A percentile compares a stretch with the other conserved stretches of the same genome.
Evolutionary conservation across 2,888 invertebrate species (phyloP).

Genomic region (Deilephila porcellus): DNA sequence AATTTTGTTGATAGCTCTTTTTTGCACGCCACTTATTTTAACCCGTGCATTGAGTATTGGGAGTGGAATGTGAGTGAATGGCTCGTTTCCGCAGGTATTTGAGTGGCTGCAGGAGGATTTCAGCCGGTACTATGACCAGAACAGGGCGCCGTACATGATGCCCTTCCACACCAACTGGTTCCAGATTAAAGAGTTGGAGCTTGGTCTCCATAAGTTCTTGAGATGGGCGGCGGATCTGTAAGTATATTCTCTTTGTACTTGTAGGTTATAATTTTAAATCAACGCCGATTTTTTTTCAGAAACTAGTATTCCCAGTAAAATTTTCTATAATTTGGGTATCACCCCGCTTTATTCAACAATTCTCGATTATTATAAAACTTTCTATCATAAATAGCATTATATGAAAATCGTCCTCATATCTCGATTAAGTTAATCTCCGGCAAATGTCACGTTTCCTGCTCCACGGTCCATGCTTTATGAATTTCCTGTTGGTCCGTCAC

Average conservation of each 20-base stretch:
- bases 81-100: slow-evolving; percentile 84
- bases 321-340: too few species aligned
- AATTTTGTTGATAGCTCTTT: slow-evolving; percentile 25
- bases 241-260: slow-evolving; percentile 46
- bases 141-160: slow-evolving; percentile 97
- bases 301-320: too few species aligned
- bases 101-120: slow-evolving; percentile 97
- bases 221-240: slow-evolving; percentile 88
- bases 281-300: not conserved
- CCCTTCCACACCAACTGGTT: slow-evolving; percentile 99
- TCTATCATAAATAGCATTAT: not conserved
- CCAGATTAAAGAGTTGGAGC: slow-evolving; percentile 92
- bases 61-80: slow-evolving; percentile 34
- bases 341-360: not conserved
- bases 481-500: slow-evolving; percentile 17
- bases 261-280: too few species aligned
- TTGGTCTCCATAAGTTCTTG: slow-evolving; percentile 93
- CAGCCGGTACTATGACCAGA: slow-evolving; percentile 92
- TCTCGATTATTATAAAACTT: not conserved
- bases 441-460: slow-evolving; percentile 3
- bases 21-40: slow-evolving; percentile 31
- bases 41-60: slow-evolving; percentile 22
- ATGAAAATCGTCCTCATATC: not conserved
- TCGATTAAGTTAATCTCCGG: not conserved
- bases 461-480: slow-evolving; percentile 17